Evolutionary conservation across 2,113 vertebrate genomes (phyloP).

Genomic region (Sylvilagus bachmani): DNA sequence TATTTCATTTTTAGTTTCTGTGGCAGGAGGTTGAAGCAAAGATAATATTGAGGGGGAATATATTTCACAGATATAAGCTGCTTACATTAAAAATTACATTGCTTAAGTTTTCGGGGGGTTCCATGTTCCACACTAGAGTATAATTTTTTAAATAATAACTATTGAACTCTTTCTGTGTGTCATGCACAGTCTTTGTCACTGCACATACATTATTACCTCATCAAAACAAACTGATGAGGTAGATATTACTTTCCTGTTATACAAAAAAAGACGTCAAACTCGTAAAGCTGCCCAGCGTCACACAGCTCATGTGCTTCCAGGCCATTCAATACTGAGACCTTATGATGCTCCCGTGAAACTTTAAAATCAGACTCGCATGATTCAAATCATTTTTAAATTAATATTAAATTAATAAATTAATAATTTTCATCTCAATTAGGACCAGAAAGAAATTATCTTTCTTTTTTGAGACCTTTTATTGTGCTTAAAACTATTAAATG

Average conservation of each 20-base stretch:
- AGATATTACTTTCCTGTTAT: background rate
- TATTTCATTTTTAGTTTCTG: background rate
- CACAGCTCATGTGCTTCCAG: background rate
- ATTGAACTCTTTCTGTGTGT: background rate
- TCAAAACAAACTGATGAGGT: background rate
- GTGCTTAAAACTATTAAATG: conserved; percentile 36
- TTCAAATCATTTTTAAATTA: background rate
- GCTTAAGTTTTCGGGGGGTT: background rate
- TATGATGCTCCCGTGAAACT: background rate
- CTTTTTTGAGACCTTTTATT: background rate
- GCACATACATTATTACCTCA: background rate
- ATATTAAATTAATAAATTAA: background rate
- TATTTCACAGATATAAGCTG: too few relatives aligned
- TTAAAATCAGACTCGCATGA: background rate
- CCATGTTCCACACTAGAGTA: background rate
- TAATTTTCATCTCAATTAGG: background rate
- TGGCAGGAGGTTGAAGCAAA: too few relatives aligned
- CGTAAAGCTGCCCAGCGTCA: background rate
- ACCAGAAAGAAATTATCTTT: background rate
- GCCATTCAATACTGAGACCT: background rate
- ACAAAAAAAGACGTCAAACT: background rate
- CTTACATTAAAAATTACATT: too few relatives aligned
- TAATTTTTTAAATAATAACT: background rate
- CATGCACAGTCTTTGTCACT: background rate
- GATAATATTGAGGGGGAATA: too few relatives aligned